These are phyloP conservation scores for Philypnodon macrostomus DNA, from an alignment of 2,797 vertebrate species.

Conservation along the genomic window DNA sequence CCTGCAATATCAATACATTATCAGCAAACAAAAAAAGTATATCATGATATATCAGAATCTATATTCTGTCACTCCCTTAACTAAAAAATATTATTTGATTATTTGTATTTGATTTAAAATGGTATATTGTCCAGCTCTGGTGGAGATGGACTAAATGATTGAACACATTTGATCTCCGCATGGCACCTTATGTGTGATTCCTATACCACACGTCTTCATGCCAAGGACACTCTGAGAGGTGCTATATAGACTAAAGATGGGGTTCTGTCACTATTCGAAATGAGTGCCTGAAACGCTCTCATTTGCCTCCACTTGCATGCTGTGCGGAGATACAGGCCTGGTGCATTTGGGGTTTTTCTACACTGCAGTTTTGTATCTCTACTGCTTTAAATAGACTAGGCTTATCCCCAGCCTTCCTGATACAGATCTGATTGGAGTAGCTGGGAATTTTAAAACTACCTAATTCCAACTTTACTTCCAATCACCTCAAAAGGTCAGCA, in stretches of 20 bases:
- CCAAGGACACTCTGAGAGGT: constrained; percentile 88
- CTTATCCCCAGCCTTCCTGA: constrained; percentile 55
- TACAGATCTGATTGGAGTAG: constrained; percentile 53
- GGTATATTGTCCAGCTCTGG: too few species aligned
- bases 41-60: too few species aligned
- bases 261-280: constrained; percentile 76
- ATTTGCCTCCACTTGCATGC: constrained; percentile 93
- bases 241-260: constrained; percentile 86
- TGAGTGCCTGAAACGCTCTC: constrained; percentile 81
- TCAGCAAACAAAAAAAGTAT: too few species aligned
- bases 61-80: too few species aligned
- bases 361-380: constrained; percentile 37
- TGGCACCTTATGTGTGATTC: constrained; percentile 7
- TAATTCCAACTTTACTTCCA: constrained; percentile 41
- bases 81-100: too few species aligned
- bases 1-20: too few species aligned
- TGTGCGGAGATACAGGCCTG: constrained; percentile 86
- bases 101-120: too few species aligned
- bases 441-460: constrained; percentile 35
- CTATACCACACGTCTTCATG: constrained; percentile 89
- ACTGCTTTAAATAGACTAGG: constrained; percentile 29
- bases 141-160: background rate
- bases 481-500: constrained; percentile 87
- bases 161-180: constrained; percentile 1
- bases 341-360: constrained; percentile 27